A percentile compares a stretch with the other conserved stretches of the same genome.
Conservation (phyloP, 1,140 invertebrate species). For the Pissodes strobi region DNA sequence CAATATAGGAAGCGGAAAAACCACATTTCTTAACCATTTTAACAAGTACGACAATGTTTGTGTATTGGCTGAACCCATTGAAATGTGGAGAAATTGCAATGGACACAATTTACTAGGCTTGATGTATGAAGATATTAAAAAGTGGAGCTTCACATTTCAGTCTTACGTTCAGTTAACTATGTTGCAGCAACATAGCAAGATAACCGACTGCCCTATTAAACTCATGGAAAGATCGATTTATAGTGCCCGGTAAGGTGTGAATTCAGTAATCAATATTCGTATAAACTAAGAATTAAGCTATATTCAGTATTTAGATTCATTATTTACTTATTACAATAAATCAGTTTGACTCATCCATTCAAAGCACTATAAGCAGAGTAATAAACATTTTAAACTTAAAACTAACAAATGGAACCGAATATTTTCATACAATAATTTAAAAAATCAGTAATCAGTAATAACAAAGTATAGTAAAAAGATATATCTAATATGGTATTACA, state of each 20-base stretch:
- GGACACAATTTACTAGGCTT: conserved; percentile 79
- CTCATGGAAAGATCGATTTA: conserved; percentile 88
- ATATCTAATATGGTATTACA: no score
- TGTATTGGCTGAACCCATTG: conserved; percentile 68
- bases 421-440: no score
- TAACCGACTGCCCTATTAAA: conserved; percentile 71
- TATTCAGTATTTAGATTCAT: no score
- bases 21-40: conserved; percentile 86
- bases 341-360: no score
- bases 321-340: no score
- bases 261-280: neutral
- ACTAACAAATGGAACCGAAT: no score
- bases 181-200: conserved; percentile 74
- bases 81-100: conserved; percentile 79
- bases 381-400: no score
- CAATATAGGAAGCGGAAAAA: conserved; percentile 92
- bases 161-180: conserved; percentile 88
- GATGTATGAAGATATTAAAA: conserved; percentile 80
- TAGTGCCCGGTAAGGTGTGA: conserved; percentile 63
- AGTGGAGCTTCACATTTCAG: conserved; percentile 85
- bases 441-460: no score
- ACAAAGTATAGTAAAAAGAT: no score
- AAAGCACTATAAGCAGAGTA: no score
- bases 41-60: conserved; percentile 57
- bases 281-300: no score